These are phyloP conservation scores for Jacana jacana DNA, from an alignment of 2,113 vertebrate genomes.

Conservation along the genomic window DNA sequence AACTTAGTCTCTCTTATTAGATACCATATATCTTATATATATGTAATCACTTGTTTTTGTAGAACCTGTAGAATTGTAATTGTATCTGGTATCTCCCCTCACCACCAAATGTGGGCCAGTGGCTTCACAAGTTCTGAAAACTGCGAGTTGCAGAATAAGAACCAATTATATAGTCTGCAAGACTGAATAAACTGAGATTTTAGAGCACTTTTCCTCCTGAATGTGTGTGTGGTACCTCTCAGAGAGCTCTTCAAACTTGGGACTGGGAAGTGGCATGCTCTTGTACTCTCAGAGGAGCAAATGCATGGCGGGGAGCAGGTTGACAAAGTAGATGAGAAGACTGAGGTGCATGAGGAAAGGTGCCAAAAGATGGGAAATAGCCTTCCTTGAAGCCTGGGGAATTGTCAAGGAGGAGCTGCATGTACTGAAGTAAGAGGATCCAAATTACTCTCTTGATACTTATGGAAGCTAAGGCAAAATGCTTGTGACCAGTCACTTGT, in stretches of 20 bases:
- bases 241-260: background rate
- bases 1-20: background rate
- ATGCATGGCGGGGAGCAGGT: background rate
- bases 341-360: background rate
- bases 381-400: background rate
- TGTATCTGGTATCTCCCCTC: background rate
- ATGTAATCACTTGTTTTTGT: background rate
- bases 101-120: no score
- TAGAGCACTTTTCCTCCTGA: background rate
- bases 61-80: background rate
- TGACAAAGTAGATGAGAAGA: background rate
- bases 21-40: no score
- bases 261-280: background rate
- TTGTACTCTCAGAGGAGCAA: fast-evolving
- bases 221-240: background rate
- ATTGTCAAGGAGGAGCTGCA: background rate
- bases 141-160: background rate
- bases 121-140: background rate
- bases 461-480: background rate
- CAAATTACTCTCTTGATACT: background rate
- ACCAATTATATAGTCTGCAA: background rate
- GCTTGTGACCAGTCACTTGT: background rate
- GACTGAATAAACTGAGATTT: background rate
- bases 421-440: background rate
- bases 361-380: background rate